Percentiles rank a stretch among this genome's conserved stretches.
Evolutionary conservation across 92 coral and sea anemone species (phyloP).

Genomic region (Epizoanthus illoricatus): DNA sequence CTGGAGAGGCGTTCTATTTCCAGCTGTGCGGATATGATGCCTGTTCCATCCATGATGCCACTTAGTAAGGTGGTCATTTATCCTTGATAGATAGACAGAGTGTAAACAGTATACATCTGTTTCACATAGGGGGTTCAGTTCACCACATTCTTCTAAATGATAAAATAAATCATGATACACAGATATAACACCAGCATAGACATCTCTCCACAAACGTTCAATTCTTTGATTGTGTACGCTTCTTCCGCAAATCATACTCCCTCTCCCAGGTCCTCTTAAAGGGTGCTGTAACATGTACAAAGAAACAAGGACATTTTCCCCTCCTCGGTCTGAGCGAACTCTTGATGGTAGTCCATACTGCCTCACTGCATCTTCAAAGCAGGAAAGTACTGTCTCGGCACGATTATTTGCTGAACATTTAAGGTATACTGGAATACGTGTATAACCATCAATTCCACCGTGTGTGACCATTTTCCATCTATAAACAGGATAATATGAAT

Average conservation of each 20-base stretch:
- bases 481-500: too few species aligned
- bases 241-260: too few species aligned
- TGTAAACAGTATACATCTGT: conserved; percentile 45
- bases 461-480: too few species aligned
- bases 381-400: too few species aligned
- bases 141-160: conserved; percentile 39
- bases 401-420: too few species aligned
- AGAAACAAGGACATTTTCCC: conserved; percentile 6
- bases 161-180: conserved; percentile 17
- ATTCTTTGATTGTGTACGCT: conserved; percentile 6
- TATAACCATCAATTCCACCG: too few species aligned
- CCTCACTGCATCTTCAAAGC: too few species aligned
- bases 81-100: conserved; percentile 34
- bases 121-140: conserved; percentile 33
- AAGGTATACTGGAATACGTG: too few species aligned
- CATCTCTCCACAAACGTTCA: conserved; percentile 32
- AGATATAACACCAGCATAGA: conserved; percentile 18
- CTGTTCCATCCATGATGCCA: conserved; percentile 47
- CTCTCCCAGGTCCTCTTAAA: too few species aligned
- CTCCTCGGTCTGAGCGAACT: neutral
- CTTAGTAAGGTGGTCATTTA: conserved; percentile 43
- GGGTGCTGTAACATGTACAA: neutral
- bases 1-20: conserved; percentile 46
- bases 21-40: conserved; percentile 54
- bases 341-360: too few species aligned